phyloP scores from a whole-genome alignment of 2,888 invertebrate species.

The Tetragonula carbonaria region DNA sequence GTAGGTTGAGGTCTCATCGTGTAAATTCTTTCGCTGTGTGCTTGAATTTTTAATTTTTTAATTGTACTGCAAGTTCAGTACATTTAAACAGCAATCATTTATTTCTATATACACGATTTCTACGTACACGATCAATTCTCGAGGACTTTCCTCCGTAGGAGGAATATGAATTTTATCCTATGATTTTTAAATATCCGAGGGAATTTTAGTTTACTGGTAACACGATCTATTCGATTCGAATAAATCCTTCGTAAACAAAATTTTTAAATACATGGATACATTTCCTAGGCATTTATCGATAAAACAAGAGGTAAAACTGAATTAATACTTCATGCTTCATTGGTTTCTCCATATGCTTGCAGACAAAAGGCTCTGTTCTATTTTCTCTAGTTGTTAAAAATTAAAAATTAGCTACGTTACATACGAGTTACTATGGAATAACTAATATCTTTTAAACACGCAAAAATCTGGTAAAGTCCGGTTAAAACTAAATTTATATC shows the following conservation, averaged over 20 bases:
- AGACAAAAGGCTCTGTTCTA: constrained; percentile 79
- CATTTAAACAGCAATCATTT: not conserved
- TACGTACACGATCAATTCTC: not conserved
- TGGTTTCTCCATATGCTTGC: constrained; percentile 82
- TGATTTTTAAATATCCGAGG: not conserved
- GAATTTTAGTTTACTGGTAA: not conserved
- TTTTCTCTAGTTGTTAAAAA: constrained; percentile 57
- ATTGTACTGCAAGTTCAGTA: not conserved
- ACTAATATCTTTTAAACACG: constrained; percentile 36
- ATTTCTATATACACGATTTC: not conserved
- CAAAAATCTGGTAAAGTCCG: not conserved
- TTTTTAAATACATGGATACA: not conserved
- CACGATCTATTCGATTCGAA: constrained; percentile 11
- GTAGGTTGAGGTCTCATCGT: constrained; percentile 27
- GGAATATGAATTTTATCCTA: not conserved
- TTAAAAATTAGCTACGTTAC: constrained; percentile 53
- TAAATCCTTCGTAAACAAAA: not conserved
- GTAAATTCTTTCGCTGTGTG: not conserved
- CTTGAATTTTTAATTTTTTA: constrained; percentile 1
- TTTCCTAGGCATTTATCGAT: constrained; percentile 14
- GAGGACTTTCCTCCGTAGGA: not conserved
- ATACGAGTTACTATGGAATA: constrained; percentile 59
- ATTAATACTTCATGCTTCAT: constrained; percentile 67
- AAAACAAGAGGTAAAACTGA: constrained; percentile 32
- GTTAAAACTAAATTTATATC: not conserved